Evolutionary conservation across 2,888 invertebrate genomes (phyloP), one percentile per base, ranked within the genome.

Genomic region (Sphaerophoria rueppellii): DNA sequence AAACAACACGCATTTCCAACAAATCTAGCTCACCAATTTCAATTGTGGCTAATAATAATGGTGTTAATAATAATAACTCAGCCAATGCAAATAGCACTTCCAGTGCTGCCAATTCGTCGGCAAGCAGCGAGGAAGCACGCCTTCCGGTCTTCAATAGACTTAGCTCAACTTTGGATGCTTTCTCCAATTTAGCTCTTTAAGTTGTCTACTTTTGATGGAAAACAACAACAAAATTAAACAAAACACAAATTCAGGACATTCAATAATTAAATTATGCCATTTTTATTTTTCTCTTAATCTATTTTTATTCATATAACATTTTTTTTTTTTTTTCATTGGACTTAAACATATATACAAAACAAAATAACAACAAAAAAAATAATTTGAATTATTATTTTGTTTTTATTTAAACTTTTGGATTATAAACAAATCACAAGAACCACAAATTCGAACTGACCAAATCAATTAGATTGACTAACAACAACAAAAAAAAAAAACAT

Each of bases 101-200:
- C 54, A 72, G 72, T 87, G 81, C 76, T 75, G 61, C 72, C 63
- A 80, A 78, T 72, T 83, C 24, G 24, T 24, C 82, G 4, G 71
- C 60, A 35, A 88, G 89, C 76, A 88, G 87, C 86, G 94, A 93
- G 81, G 95, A 95, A 85, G 94, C 94, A 67, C 93, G 97, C 88
- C 93, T 97, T 91, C 96, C 97, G 57, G 96, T 97, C 46, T 97
- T 97, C 93, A 95, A 95, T 92, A 93, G 94, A 89, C 93, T 95
- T 89, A 94, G 94, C 89, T 93, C 93, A 87, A 93, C 93, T 74
- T 89, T 93, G 82, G 91, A 93, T 87, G 89, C 89, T 80, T 88
- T 88, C 78, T 82, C 88, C 79, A 89, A 90, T 79, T 79, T 89
- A 87, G 89, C 89, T 76, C 89, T 90, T 78, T 90, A 89, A 89